Conservation (phyloP, 1,140 invertebrate species). For the Bilobella aurantiaca region DNA sequence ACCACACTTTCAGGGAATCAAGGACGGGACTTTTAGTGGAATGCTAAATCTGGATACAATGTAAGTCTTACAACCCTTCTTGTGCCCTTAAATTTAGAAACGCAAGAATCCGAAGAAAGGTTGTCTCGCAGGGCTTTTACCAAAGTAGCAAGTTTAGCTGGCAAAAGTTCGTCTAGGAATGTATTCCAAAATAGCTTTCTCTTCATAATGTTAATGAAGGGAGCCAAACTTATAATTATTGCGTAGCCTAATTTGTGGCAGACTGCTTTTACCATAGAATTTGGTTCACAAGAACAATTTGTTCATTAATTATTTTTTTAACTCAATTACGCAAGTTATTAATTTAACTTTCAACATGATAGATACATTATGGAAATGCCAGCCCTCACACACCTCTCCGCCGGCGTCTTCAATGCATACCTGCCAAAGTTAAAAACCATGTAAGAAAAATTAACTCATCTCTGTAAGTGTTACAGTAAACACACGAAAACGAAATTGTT, state of each 20-base stretch:
- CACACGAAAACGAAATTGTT: no score
- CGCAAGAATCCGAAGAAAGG: no score
- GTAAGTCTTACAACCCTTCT: no score
- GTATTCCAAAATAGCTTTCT: neutral
- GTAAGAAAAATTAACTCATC: neutral
- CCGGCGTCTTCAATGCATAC: neutral
- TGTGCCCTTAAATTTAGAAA: no score
- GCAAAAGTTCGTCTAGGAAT: no score
- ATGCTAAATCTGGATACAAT: neutral
- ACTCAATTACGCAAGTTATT: neutral
- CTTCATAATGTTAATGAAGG: neutral
- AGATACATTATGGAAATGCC: constrained; percentile 8
- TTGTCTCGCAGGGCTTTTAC: no score
- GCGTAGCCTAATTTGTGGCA: no score
- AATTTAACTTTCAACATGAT: neutral
- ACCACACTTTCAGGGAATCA: neutral
- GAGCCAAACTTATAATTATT: no score
- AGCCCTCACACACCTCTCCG: neutral
- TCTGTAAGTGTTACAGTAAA: neutral
- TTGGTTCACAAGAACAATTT: neutral
- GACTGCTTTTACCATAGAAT: no score
- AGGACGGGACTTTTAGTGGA: neutral
- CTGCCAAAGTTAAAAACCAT: constrained; percentile 1
- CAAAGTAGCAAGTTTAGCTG: no score
- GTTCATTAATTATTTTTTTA: neutral